Percentiles rank a stretch among this genome's conserved stretches.
Evolutionary conservation across 2,797 vertebrate genomes (phyloP).

Genomic region (Enteromius fasciolatus): DNA sequence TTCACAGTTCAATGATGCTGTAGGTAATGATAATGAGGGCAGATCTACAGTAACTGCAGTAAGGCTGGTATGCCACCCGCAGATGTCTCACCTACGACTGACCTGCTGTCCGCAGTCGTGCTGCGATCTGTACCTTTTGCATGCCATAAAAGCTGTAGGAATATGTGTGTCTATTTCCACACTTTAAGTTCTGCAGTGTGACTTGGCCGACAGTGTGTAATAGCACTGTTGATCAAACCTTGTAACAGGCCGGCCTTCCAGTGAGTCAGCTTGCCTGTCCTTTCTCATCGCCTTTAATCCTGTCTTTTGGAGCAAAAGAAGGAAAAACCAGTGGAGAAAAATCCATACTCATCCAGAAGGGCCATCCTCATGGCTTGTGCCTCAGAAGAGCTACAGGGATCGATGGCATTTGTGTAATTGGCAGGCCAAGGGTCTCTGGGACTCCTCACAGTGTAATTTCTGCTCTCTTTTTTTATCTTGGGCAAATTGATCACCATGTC

Average conservation of each 20-base stretch:
- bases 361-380: constrained; percentile 43
- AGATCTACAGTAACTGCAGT: constrained; percentile 32
- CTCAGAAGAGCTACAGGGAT: constrained; percentile 41
- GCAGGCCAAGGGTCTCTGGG: constrained; percentile 32
- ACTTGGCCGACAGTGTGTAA: background rate
- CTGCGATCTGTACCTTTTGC: constrained; percentile 29
- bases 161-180: constrained; percentile 58
- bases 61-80: constrained; percentile 8
- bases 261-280: constrained; percentile 46
- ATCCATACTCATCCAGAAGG: constrained; percentile 52
- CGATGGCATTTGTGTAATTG: constrained; percentile 57
- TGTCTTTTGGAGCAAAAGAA: constrained; percentile 41
- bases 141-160: background rate
- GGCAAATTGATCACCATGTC: constrained; percentile 51
- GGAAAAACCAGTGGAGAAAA: constrained; percentile 48
- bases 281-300: constrained; percentile 49
- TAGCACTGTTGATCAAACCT: constrained; percentile 53
- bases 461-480: constrained; percentile 21
- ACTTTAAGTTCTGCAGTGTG: constrained; percentile 41
- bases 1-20: background rate
- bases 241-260: constrained; percentile 42
- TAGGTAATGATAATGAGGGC: constrained; percentile 29
- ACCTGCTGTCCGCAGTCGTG: constrained; percentile 17
- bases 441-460: constrained; percentile 52
- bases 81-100: constrained; percentile 19